Evolutionary conservation across 2,888 invertebrate species (phyloP), one percentile per base, ranked within the genome.

Genomic region (Rhagonycha fulva): DNA sequence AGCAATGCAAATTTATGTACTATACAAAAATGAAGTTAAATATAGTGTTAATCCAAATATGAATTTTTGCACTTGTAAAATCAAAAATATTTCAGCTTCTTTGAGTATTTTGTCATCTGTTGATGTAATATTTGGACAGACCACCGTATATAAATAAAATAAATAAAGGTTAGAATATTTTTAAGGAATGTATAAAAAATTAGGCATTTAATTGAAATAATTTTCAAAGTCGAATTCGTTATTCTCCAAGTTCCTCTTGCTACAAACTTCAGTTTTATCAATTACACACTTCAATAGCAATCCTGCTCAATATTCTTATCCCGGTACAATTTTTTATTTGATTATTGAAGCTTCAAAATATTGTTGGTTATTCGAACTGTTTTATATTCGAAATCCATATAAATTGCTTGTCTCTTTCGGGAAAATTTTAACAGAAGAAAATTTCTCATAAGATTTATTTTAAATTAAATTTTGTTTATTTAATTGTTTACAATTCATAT

Each of bases 231-330:
- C 9, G 70, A 70, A 61, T 70, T 70, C 14, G 1, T 70, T 28
- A 61, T 70, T 70, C 24, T 19, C 1, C 28, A 63, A 71, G 71
- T 71, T 63, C 14, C 62, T 24, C n/a, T 71, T 9, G 19, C 32
- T 62, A 71, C 30, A 63, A 67, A 19, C 66, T 72, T 72, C 24
- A 47, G 66, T 72, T 72, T 72, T 67, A 72, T 72, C 71, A 72
- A 72, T 72, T 72, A 72, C 67, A 72, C 71, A 72, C 66, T 72
- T 72, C 71, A 72, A 47, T 72, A 62, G 67, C 47, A 72, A 60
- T 72, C 71, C 60, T 47, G 26, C 67, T 72, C 71, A 47, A 72
- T 72, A 72, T 72, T 72, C 67, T 47, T 32, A 72, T 47, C 66
- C 47, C 63, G 60, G 60, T 67, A 63, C 60, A 72, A 67, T 72